These are phyloP conservation scores for Decapterus maruadsi DNA, from an alignment of 2,797 vertebrate species.

Conservation along the genomic window DNA sequence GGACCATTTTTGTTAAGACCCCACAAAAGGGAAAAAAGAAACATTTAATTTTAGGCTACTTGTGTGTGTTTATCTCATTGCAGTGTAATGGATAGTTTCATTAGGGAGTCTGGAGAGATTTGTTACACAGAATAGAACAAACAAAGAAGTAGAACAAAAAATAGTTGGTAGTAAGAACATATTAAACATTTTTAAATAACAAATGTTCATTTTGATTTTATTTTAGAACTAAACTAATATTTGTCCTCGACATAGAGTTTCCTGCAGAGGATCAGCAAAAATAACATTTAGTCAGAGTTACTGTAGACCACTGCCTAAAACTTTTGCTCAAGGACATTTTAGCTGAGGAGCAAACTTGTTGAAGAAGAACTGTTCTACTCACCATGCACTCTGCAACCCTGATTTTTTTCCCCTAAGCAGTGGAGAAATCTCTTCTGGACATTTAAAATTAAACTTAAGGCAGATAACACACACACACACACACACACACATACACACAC, in stretches of 20 bases:
- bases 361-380: background rate
- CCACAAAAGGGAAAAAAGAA: background rate
- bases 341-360: background rate
- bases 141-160: no score
- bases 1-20: no score
- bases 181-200: background rate
- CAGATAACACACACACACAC: background rate
- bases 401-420: conserved; percentile 1
- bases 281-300: background rate
- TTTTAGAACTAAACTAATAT: background rate
- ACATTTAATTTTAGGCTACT: no score
- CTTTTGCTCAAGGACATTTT: conserved; percentile 1
- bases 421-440: conserved; percentile 31
- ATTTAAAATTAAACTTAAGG: conserved; percentile 36
- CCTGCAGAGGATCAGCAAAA: background rate
- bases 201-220: background rate
- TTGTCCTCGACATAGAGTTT: background rate
- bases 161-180: no score
- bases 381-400: background rate
- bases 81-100: no score
- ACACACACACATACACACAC: conserved; percentile 1
- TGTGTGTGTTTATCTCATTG: no score
- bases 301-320: background rate
- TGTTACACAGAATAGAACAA: no score
- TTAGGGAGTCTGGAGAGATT: no score